Percentiles rank a stretch among this genome's conserved stretches.
Evolutionary conservation across 1,140 invertebrate genomes (phyloP).

Genomic region (Harlomillsia oculata): DNA sequence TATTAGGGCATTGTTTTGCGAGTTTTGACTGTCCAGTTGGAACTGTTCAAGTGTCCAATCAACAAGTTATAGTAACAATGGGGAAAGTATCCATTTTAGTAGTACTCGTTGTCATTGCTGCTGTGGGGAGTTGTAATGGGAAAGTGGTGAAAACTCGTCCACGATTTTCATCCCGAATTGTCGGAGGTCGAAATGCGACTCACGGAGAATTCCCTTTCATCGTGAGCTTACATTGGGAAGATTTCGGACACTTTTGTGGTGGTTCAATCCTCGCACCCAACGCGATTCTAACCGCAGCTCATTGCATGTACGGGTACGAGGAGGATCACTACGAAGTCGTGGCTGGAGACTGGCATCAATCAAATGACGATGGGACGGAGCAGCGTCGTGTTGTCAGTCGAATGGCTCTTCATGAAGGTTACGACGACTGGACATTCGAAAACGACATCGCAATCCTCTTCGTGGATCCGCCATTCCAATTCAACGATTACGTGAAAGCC

Average conservation of each 20-base stretch:
- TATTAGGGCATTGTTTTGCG: too few species aligned
- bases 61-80: too few species aligned
- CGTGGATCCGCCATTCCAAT: neutral
- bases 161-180: too few species aligned
- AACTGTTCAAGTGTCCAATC: too few species aligned
- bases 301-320: slow-evolving; percentile 1
- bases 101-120: too few species aligned
- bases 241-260: neutral
- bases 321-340: neutral
- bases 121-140: too few species aligned
- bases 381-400: neutral
- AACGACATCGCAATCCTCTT: slow-evolving; percentile 8
- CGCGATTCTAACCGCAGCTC: neutral
- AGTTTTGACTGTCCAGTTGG: too few species aligned
- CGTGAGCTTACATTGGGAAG: neutral
- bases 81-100: too few species aligned
- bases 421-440: neutral
- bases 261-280: slow-evolving; percentile 2
- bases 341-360: slow-evolving; percentile 5
- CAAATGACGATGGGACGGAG: slow-evolving; percentile 2
- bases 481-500: neutral
- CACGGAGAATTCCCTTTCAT: neutral
- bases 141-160: too few species aligned
- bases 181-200: neutral
- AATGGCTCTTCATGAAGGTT: neutral